A percentile compares a stretch with the other conserved stretches of the same genome.
phyloP scores from a whole-genome alignment of 2,797 vertebrate species.

The Morus bassanus region DNA sequence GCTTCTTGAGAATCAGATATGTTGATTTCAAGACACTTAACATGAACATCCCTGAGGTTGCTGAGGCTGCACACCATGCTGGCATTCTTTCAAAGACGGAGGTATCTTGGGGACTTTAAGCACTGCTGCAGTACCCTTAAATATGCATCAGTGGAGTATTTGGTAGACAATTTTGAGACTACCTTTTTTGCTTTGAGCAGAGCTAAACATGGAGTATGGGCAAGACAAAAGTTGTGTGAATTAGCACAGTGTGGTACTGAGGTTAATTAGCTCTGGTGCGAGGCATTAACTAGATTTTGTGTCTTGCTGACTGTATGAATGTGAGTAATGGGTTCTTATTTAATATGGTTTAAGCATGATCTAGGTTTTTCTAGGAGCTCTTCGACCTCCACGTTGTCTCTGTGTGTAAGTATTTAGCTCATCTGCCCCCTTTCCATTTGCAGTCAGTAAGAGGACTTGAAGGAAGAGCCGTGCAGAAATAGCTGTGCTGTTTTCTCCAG shows the following conservation, averaged over 20 bases:
- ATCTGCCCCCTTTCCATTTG: not conserved
- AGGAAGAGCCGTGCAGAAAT: not conserved
- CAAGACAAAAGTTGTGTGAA: not conserved
- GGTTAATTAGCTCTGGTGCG: not conserved
- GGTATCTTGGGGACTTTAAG: not conserved
- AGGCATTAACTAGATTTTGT: not conserved
- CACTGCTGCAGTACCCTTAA: not conserved
- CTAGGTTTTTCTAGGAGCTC: not conserved
- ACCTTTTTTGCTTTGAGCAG: not conserved
- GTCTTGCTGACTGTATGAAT: not conserved
- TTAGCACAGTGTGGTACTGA: not conserved
- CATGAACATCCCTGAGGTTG: not conserved
- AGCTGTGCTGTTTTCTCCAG: not conserved
- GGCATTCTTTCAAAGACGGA: not conserved
- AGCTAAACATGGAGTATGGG: rapidly evolving
- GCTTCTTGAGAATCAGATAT: rapidly evolving
- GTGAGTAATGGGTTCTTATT: not conserved
- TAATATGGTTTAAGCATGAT: not conserved
- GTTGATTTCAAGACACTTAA: not conserved
- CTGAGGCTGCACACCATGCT: not conserved
- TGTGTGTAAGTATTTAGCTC: not conserved
- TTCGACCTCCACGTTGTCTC: not conserved
- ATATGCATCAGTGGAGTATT: too few species aligned
- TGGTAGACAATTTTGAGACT: not conserved
- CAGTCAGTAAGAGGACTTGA: rapidly evolving